Base-by-base conservation (phyloP, 2,888 invertebrate species). In the Spatulosminthurus flaviceps region DNA sequence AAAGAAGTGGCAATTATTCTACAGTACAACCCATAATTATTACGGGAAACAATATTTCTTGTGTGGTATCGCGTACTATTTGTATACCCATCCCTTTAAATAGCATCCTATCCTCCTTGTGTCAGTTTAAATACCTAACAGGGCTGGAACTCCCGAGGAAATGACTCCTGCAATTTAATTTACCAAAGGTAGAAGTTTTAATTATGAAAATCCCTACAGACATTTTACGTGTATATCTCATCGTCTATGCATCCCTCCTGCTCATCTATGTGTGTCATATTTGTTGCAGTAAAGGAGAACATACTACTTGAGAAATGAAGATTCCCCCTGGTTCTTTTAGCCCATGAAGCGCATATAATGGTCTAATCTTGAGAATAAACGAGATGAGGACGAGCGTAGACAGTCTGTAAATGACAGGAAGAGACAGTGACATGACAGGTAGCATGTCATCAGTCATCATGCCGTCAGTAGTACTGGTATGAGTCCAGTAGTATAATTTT, bases 401-500 rank as follows among this genome's bases (percentile, higher is more conserved):
- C 28, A 24, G 67, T 26, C 28, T 67, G 22, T 43, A 43, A 43
- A 73, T 73, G 73, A 73, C 73, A 73, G 43, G 51, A 24, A 43
- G 24, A 73, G 43, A 73, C 43, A 60, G 28, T 60, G 73, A 73
- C 73, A 73, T 73, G 73, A 73, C 73, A 73, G 73, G 73, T 73
- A 73, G 73, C 73, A 73, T 73, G 73, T 73, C 73, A 73, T 73
- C 73, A 73, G 73, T 73, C 73, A 73, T 73, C 51, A 73, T 26
- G 60, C 51, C 72, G 72, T 72, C 72, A 73, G 7, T 51, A 19
- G 51, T 5, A n/a, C 16, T 51, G 51, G 51, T 19, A 19, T 19
- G 51, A 51, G 51, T 51, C 51, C 51, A 16, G 51, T n/a, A n/a
- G n/a, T n/a, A n/a, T n/a, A n/a, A n/a, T n/a, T n/a, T n/a, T n/a